A percentile compares a stretch with the other conserved stretches of the same genome.
These are phyloP conservation scores for Hippocampus zosterae DNA, from an alignment of 2,113 vertebrate species.

Conservation along the genomic window DNA sequence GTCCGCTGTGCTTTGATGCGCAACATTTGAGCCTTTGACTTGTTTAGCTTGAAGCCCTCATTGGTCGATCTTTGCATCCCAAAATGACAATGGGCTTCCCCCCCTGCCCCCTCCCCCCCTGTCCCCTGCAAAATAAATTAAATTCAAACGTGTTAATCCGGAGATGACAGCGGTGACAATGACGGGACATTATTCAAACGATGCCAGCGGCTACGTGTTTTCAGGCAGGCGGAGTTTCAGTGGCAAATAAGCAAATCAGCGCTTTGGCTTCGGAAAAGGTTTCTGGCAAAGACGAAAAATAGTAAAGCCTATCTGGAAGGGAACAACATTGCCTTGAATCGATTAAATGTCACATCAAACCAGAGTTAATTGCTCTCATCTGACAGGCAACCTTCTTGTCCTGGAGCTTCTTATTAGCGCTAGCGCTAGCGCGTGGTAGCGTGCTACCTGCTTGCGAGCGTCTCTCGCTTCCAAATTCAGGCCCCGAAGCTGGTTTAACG, in stretches of 20 bases:
- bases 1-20: background rate
- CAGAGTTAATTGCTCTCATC: background rate
- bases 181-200: background rate
- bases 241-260: background rate
- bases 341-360: constrained; percentile 5
- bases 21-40: background rate
- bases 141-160: constrained; percentile 3
- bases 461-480: background rate
- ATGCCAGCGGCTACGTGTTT: background rate
- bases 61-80: background rate
- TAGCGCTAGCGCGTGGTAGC: background rate
- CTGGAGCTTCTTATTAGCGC: background rate
- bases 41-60: background rate
- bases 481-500: background rate
- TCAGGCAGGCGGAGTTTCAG: background rate
- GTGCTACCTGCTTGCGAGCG: background rate
- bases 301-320: background rate
- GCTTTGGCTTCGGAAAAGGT: background rate
- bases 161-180: constrained; percentile 4
- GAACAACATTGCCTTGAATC: background rate
- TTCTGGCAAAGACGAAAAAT: constrained; percentile 2
- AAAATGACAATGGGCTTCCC: background rate
- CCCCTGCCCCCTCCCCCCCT: too few species aligned
- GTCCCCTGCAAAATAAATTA: background rate
- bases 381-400: background rate